Evolutionary conservation across 2,888 invertebrate genomes (phyloP).

Genomic region (Ptycholaimellus sp.): DNA sequence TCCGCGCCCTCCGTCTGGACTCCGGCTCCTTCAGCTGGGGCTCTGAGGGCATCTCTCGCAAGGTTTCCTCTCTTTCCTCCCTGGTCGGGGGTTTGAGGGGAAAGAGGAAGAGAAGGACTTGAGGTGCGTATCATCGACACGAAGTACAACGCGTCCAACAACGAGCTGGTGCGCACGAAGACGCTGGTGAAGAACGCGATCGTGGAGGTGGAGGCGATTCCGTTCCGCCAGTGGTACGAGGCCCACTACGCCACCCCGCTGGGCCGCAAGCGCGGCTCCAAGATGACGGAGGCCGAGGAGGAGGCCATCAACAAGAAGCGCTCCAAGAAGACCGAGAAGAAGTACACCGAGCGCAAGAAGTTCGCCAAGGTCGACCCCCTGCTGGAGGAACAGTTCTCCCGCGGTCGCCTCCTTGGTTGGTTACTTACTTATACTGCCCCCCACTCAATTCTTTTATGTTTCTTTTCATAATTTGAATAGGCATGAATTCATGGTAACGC

Average conservation of each 20-base stretch:
- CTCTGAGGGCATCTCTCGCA: slow-evolving; percentile 53
- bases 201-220: slow-evolving; percentile 69
- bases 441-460: too few relatives aligned
- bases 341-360: slow-evolving; percentile 73
- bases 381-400: slow-evolving; percentile 84
- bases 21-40: slow-evolving; percentile 93
- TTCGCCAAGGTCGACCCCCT: slow-evolving; percentile 73
- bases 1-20: slow-evolving; percentile 81
- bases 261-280: slow-evolving; percentile 64
- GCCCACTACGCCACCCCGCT: slow-evolving; percentile 78
- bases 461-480: too few relatives aligned
- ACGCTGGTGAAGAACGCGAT: slow-evolving; percentile 72
- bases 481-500: too few relatives aligned
- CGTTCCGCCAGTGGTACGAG: slow-evolving; percentile 98
- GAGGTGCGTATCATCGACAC: slow-evolving; percentile 97
- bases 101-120: too few relatives aligned
- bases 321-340: slow-evolving; percentile 63
- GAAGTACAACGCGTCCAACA: slow-evolving; percentile 97
- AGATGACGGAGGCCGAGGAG: slow-evolving; percentile 62
- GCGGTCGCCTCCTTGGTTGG: slow-evolving; percentile 83
- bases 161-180: slow-evolving; percentile 97
- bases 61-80: too few relatives aligned
- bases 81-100: too few relatives aligned
- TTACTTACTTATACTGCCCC: too few relatives aligned
- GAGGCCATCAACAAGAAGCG: slow-evolving; percentile 74